Percentiles rank a stretch among this genome's conserved stretches.
These are phyloP conservation scores for Microtus ochrogaster DNA, from an alignment of 2,113 vertebrate species.

Conservation along the genomic window DNA sequence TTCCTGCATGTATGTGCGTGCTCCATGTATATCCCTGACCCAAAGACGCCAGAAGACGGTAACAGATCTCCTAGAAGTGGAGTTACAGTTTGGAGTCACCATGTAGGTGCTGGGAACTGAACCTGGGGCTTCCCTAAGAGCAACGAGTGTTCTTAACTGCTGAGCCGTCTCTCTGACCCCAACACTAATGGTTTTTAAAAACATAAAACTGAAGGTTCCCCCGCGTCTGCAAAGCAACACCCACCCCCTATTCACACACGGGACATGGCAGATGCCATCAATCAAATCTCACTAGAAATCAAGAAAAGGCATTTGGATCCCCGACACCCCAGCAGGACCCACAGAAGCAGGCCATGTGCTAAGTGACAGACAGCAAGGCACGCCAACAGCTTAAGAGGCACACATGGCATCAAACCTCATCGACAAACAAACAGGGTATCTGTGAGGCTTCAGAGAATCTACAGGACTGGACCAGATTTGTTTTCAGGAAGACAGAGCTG, in stretches of 20 bases:
- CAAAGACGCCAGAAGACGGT: not conserved
- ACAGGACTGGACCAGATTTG: not conserved
- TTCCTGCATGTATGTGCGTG: no score
- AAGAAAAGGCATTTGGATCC: not conserved
- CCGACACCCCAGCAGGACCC: not conserved
- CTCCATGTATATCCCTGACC: not conserved
- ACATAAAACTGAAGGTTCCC: not conserved
- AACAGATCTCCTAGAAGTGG: not conserved
- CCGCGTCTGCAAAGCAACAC: not conserved
- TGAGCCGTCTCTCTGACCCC: not conserved
- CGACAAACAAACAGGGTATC: not conserved
- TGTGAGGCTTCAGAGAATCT: not conserved
- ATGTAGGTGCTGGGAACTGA: not conserved
- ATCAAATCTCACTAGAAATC: not conserved
- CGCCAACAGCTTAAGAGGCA: not conserved
- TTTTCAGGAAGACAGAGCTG: conserved; percentile 10
- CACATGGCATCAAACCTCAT: not conserved
- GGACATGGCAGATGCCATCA: not conserved
- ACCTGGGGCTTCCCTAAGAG: not conserved
- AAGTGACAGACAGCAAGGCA: not conserved
- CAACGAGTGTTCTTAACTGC: not conserved
- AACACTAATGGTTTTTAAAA: not conserved
- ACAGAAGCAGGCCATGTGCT: not conserved
- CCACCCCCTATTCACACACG: not conserved
- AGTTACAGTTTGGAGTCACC: not conserved